Evolutionary conservation across 2,888 invertebrate species (phyloP).

Genomic region (Trilocha varians): DNA sequence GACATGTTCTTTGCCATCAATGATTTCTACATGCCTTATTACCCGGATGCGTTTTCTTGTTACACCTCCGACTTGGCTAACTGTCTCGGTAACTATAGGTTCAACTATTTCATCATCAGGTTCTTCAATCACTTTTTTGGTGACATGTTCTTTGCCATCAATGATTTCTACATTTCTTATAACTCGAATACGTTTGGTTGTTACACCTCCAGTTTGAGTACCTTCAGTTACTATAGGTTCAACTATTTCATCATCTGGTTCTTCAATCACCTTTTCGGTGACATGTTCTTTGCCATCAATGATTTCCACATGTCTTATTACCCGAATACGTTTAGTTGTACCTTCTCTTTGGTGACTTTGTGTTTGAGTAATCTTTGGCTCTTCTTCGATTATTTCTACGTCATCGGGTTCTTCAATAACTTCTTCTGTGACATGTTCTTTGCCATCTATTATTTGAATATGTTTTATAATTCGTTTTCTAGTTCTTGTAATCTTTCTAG

Average conservation of each 20-base stretch:
- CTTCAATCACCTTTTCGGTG: slow-evolving; percentile 84
- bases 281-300: slow-evolving; percentile 86
- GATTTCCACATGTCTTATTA: slow-evolving; percentile 80
- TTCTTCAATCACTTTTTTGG: slow-evolving; percentile 80
- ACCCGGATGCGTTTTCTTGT: not conserved
- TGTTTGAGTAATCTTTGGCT: slow-evolving; percentile 43
- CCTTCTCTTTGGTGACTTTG: slow-evolving; percentile 41
- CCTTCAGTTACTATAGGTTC: slow-evolving; percentile 33
- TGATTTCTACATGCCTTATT: slow-evolving; percentile 65
- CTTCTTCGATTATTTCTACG: slow-evolving; percentile 80
- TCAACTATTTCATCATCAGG: slow-evolving; percentile 13
- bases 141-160: slow-evolving; percentile 82
- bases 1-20: slow-evolving; percentile 83
- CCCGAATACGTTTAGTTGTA: slow-evolving; percentile 58
- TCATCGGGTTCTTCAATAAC: slow-evolving; percentile 89
- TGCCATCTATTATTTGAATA: slow-evolving; percentile 85
- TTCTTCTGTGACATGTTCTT: slow-evolving; percentile 87
- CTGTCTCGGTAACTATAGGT: not conserved
- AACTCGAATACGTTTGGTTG: slow-evolving; percentile 12
- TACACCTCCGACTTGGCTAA: no score
- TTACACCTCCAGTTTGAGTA: not conserved
- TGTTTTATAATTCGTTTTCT: slow-evolving; percentile 82
- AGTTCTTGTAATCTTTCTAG: slow-evolving; percentile 81
- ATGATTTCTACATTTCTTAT: slow-evolving; percentile 77
- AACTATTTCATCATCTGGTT: slow-evolving; percentile 70